Evolutionary conservation across 2,888 invertebrate species (phyloP), one percentile per base, ranked within the genome.

Genomic region (Melipona bicolor): DNA sequence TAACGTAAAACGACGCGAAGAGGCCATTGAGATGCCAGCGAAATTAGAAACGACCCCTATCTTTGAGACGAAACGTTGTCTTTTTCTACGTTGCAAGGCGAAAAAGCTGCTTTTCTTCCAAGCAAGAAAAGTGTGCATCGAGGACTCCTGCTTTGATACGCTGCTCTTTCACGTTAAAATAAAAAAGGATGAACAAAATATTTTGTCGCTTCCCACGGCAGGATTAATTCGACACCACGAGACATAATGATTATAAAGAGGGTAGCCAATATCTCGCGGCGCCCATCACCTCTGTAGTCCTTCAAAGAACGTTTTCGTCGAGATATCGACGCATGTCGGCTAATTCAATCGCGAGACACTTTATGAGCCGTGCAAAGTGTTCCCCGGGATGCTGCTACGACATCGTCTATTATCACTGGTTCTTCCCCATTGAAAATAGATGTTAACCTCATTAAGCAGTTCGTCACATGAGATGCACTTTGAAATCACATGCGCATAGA

Each of bases 281-380:
- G 36, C 36, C 36, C 6, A 6, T 36, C 32, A 32, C 32, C 4
- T 32, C 36, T 36, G 36, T 36, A 50, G 56, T 32, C 71, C 64
- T 56, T 77, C 77, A 72, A 84, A 84, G 84, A 64, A 54, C 84
- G 59, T 84, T 68, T 79, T 75, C 84, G 64, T 59, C 62, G 72
- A 78, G 75, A 68, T 79, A 84, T 84, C 71, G 85, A 85, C 72
- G 73, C 77, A 71, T 36, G 65, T 43, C 17, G 54, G 54, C 62
- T 88, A 88, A 88, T 88, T 88, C 77, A 77, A 88, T 88, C 81
- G 72, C 49, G 76, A 75, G 79, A 84, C 70, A 77, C 76, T 79
- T 87, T 79, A 88, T 61, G 79, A 86, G n/a, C 78, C 27, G 74
- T 67, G 71, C 81, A 86, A 78, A 77, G 71, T 77, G 75, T 81